Evolutionary conservation across 2,888 invertebrate genomes (phyloP).

Genomic region (Pachydiplax longipennis): DNA sequence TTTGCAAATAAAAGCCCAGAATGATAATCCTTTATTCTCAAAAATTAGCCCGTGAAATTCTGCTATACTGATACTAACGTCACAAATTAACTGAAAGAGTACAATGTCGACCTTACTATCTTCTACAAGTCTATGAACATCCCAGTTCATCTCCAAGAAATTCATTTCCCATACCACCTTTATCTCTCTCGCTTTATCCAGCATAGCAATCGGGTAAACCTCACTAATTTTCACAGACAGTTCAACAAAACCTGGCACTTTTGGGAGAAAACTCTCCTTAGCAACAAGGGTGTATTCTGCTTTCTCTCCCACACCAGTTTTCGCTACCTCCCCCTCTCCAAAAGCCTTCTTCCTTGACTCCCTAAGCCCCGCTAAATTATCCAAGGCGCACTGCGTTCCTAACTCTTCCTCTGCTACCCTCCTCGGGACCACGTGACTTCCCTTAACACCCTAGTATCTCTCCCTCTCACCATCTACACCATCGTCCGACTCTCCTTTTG

Average conservation of each 20-base stretch:
- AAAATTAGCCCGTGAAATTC: no score
- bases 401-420: constrained; percentile 21
- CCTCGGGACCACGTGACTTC: constrained; percentile 34
- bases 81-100: no score
- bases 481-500: neutral
- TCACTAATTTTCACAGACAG: neutral
- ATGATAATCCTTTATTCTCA: no score
- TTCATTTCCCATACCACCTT: no score
- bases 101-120: no score
- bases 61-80: no score
- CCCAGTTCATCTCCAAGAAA: no score
- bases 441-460: constrained; percentile 23
- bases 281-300: constrained; percentile 6
- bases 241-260: neutral
- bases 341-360: neutral
- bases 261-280: neutral
- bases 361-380: constrained; percentile 39
- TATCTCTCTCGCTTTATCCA: no score
- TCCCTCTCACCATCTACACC: neutral
- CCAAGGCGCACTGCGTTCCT: constrained; percentile 34
- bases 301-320: neutral
- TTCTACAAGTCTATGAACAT: no score
- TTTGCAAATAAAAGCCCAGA: no score
- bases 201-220: neutral
- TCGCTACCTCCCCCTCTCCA: neutral